phyloP scores from a whole-genome alignment of 2,797 vertebrate genomes.

The Dipus sagitta region DNA sequence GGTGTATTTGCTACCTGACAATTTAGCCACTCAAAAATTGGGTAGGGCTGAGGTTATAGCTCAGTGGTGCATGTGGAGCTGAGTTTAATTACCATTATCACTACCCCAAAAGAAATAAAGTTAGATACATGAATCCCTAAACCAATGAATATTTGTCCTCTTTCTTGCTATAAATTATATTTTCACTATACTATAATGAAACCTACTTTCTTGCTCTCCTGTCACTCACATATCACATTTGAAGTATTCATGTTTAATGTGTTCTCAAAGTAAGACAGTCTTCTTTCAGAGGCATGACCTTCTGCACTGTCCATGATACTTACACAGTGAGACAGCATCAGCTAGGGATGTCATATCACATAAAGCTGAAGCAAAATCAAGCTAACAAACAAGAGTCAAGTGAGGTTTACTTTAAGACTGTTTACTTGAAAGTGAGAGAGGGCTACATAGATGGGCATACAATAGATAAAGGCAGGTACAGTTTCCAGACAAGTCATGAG shows the following conservation, averaged over 20 bases:
- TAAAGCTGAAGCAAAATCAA: neutral
- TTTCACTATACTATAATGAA: neutral
- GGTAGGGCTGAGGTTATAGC: neutral
- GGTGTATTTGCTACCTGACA: neutral
- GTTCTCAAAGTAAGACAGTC: neutral
- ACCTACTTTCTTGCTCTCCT: constrained; percentile 9
- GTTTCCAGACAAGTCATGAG: neutral
- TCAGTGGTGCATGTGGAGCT: neutral
- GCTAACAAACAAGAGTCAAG: neutral
- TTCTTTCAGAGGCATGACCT: neutral
- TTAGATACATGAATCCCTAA: neutral
- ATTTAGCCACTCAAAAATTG: neutral
- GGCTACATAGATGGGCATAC: neutral
- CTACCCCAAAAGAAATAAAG: neutral
- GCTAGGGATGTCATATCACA: neutral
- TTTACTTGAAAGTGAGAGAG: neutral
- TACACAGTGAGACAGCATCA: neutral
- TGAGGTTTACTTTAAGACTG: neutral
- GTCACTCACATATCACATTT: neutral
- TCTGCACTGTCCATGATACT: neutral
- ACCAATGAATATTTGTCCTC: neutral
- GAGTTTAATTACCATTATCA: neutral
- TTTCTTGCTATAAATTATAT: neutral
- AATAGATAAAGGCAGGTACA: neutral
- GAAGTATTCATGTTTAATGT: neutral